Evolutionary conservation across 92 coral and sea anemone genomes (phyloP), one percentile per base, ranked within the genome.

Genomic region (Zoanthus sansibaricus): DNA sequence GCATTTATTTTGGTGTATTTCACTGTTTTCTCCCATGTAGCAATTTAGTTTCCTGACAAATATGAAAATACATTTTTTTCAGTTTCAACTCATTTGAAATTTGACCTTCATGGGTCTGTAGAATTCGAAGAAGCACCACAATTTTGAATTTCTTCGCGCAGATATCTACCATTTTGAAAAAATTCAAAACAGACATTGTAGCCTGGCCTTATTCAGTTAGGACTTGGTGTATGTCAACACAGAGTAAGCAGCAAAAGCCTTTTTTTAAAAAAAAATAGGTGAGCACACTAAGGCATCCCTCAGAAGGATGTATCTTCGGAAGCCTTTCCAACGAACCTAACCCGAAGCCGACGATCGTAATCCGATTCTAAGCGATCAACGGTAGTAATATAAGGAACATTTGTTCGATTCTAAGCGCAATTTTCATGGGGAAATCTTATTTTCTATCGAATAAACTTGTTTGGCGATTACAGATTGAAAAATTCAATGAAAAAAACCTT

Each of bases 21-120:
- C 66, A 58, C 66, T 5, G 66, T 20, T 58, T 58, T 13, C 66
- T 58, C 66, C 66, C 66, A 58, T 58, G 66, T 58, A 58, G 66
- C 18, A 58, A 15, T 58, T 58, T 58, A 58, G n/a, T 58, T 58
- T 17, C 66, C 17, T 58, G 66, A 58, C 66, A 58, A 58, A 58
- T 58, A 58, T 58, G 66, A 58, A 58, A 11, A 69, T 20, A 69
- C 73, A 21, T 21, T 69, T 69, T 32, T 21, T 69, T 69, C 73
- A 69, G 73, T 69, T 69, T 45, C 3, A 69, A 69, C 73, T 69
- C 73, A 69, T 69, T n/a, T 25, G 73, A 69, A 69, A 69, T 69
- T 69, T 69, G 73, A 45, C 73, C 73, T 69, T 69, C 25, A 21
- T 69, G 73, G 73, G 73, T 69, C 42, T 69, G 73, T 69, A 69